Evolutionary conservation across 2,888 invertebrate species (phyloP).

Genomic region (Asteroscopus sphinx): DNA sequence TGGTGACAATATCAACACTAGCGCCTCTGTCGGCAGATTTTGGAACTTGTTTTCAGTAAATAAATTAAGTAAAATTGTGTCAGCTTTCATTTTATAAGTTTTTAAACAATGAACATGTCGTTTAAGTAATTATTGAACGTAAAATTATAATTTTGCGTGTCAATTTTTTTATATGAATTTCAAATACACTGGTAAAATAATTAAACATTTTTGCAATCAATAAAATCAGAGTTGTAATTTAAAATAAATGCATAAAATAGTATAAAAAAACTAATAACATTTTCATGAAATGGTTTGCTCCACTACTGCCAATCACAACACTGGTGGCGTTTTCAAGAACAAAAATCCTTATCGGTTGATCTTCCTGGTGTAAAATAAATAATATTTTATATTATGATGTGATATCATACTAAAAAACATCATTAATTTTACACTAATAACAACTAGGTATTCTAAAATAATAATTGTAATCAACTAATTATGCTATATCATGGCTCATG

Average conservation of each 20-base stretch:
- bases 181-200: constrained; percentile 10
- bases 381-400: too few relatives aligned
- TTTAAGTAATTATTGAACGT: too few relatives aligned
- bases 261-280: constrained; percentile 2
- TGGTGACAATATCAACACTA: not conserved
- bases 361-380: too few relatives aligned
- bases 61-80: not conserved
- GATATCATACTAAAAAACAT: too few relatives aligned
- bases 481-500: constrained; percentile 39
- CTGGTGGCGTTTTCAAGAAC: constrained; percentile 19
- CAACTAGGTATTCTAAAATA: constrained; percentile 20
- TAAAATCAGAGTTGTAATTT: constrained; percentile 11
- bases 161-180: constrained; percentile 7
- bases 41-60: too few relatives aligned
- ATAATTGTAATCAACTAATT: constrained; percentile 24
- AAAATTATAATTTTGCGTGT: not conserved
- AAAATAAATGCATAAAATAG: constrained; percentile 6
- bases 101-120: too few relatives aligned
- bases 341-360: too few relatives aligned
- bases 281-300: constrained; percentile 1
- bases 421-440: too few relatives aligned
- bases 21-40: constrained; percentile 2
- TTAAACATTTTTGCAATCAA: constrained; percentile 6
- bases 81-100: too few relatives aligned
- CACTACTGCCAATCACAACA: constrained; percentile 13